A percentile compares a stretch with the other conserved stretches of the same genome.
These are phyloP conservation scores for Notarius quadriscutis DNA, from an alignment of 2,113 vertebrate species.

Conservation along the genomic window DNA sequence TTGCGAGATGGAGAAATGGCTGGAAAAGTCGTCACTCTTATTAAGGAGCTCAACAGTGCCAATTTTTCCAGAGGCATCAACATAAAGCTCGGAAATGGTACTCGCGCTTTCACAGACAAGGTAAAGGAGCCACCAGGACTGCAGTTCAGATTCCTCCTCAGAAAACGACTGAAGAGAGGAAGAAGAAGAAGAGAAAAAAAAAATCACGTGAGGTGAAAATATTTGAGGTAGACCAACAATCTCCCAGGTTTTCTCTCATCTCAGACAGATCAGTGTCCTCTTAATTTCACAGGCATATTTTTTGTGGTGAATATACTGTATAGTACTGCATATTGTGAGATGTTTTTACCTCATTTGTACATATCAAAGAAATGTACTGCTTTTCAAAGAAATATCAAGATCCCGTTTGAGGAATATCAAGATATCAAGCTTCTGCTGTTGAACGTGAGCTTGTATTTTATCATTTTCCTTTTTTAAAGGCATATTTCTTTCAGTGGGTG, in stretches of 20 bases:
- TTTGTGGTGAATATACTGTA: slow-evolving; percentile 65
- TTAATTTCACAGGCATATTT: slow-evolving; percentile 66
- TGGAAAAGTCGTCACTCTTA: slow-evolving; percentile 56
- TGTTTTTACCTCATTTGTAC: slow-evolving; percentile 78
- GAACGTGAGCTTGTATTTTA: slow-evolving; percentile 62
- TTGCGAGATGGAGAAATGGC: slow-evolving; percentile 55
- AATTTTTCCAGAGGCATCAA: slow-evolving; percentile 59
- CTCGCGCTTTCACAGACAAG: slow-evolving; percentile 41
- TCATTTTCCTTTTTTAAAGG: slow-evolving; percentile 57
- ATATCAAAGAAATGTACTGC: slow-evolving; percentile 64
- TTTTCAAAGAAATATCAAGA: slow-evolving; percentile 59
- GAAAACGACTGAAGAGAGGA: slow-evolving; percentile 27
- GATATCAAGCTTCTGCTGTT: slow-evolving; percentile 36
- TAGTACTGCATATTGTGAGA: slow-evolving; percentile 67
- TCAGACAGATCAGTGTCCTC: slow-evolving; percentile 37
- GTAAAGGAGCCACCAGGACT: slow-evolving; percentile 46
- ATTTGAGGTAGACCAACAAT: slow-evolving; percentile 20
- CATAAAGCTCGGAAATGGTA: slow-evolving; percentile 38
- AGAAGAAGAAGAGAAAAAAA: not conserved
- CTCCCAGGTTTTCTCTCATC: slow-evolving; percentile 20
- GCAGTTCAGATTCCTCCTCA: slow-evolving; percentile 46
- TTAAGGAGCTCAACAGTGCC: slow-evolving; percentile 59
- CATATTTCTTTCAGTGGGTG: slow-evolving; percentile 32
- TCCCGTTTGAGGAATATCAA: slow-evolving; percentile 42
- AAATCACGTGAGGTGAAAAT: not conserved